A percentile compares a stretch with the other conserved stretches of the same genome.
Conservation (phyloP, 2,113 vertebrate genomes). For the Cervus canadensis region DNA sequence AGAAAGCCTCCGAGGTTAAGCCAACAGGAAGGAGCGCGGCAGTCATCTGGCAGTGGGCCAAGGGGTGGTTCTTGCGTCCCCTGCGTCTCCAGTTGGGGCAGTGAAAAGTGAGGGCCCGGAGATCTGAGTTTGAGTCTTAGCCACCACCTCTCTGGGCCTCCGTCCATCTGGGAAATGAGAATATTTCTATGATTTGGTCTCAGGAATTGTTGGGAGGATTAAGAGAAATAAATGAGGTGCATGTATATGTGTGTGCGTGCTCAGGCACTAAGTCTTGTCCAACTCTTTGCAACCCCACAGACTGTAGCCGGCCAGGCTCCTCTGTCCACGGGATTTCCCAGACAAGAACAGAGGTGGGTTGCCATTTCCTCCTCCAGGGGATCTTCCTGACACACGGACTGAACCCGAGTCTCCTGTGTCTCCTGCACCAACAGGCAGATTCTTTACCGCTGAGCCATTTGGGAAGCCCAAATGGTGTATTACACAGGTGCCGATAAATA, state of each 20-base stretch:
- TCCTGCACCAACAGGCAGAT: neutral
- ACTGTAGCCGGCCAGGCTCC: neutral
- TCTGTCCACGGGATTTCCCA: neutral
- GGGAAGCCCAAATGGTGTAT: neutral
- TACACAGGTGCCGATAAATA: neutral
- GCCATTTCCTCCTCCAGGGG: neutral
- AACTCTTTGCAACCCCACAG: neutral
- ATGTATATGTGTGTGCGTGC: too few relatives aligned
- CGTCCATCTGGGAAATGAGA: neutral
- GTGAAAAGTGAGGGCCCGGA: neutral
- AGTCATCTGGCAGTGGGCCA: too few relatives aligned
- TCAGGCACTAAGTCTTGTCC: neutral
- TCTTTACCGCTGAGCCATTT: neutral
- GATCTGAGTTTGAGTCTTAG: neutral
- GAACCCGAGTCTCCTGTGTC: neutral
- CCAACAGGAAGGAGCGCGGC: accelerated
- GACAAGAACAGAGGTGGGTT: neutral
- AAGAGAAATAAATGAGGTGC: neutral
- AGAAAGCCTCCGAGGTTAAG: neutral
- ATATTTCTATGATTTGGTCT: neutral
- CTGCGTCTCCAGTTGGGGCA: neutral
- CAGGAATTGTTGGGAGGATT: neutral
- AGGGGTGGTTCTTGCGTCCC: neutral
- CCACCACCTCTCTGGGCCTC: neutral
- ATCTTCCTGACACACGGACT: neutral